phyloP scores from a whole-genome alignment of 2,888 invertebrate genomes.

The Girardia tigrina region DNA sequence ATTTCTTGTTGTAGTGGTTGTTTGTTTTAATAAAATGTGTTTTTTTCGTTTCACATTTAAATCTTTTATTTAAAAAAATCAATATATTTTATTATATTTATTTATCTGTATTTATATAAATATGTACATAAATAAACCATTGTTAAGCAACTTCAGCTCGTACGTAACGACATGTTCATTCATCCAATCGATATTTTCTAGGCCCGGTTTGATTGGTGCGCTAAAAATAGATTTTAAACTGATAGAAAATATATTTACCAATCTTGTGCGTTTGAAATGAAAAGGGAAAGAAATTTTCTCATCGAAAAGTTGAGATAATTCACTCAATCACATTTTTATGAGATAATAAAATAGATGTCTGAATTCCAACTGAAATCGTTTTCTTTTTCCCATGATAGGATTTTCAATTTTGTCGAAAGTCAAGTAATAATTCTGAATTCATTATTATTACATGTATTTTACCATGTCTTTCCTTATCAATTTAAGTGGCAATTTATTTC shows the following conservation, averaged over 20 bases:
- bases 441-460: too few species aligned
- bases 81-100: too few species aligned
- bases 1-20: too few species aligned
- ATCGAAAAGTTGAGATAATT: neutral
- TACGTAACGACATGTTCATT: too few species aligned
- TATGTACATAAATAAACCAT: too few species aligned
- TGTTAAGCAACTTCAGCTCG: too few species aligned
- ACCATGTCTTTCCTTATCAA: too few species aligned
- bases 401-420: conserved; percentile 15
- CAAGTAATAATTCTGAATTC: too few species aligned
- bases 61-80: too few species aligned
- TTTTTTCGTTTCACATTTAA: too few species aligned
- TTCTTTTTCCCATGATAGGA: neutral
- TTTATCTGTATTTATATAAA: too few species aligned
- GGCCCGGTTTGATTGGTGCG: neutral
- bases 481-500: neutral
- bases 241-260: neutral
- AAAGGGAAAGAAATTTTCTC: conserved; percentile 9
- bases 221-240: neutral
- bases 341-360: neutral
- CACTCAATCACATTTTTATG: neutral
- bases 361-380: conserved; percentile 7
- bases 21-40: too few species aligned
- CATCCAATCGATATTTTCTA: conserved; percentile 12
- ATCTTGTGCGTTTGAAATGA: neutral